Evolutionary conservation across 30 jellyfish, hydroid and myxozoan genomes (phyloP).

Genomic region (Sanderia malayensis): DNA sequence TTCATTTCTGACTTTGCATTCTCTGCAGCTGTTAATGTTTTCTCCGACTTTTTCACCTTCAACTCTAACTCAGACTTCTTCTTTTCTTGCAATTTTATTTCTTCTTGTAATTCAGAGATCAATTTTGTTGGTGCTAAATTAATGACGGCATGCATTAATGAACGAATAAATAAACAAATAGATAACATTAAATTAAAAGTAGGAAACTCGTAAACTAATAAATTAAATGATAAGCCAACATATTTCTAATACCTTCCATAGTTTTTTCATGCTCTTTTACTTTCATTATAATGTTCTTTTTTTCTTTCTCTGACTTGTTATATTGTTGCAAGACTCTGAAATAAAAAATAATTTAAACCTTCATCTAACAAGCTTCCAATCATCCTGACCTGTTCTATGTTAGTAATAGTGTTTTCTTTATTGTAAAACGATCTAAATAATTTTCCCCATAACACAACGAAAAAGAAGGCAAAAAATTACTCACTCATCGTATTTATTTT

Average conservation of each 20-base stretch:
- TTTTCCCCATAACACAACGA: too few relatives aligned
- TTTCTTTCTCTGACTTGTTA: conserved; percentile 39
- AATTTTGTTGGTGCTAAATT: conserved; percentile 24
- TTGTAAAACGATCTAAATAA: too few relatives aligned
- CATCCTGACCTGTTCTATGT: too few relatives aligned
- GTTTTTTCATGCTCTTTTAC: conserved; percentile 24
- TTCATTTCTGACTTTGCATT: conserved; percentile 35
- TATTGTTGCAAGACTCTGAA: conserved; percentile 39
- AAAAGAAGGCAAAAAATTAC: too few relatives aligned
- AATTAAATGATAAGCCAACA: too few relatives aligned
- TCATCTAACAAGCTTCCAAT: too few relatives aligned
- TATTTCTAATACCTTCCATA: conserved; percentile 54
- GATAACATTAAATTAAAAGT: too few relatives aligned
- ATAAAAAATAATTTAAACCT: too few relatives aligned
- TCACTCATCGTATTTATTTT: too few relatives aligned
- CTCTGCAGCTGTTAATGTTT: conserved; percentile 31
- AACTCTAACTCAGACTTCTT: conserved; percentile 22
- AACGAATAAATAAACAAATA: too few relatives aligned
- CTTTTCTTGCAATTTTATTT: conserved; percentile 2
- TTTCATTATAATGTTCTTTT: not conserved
- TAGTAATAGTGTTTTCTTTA: not conserved
- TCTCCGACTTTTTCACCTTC: conserved; percentile 23
- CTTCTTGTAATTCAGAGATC: conserved; percentile 15
- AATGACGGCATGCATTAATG: too few relatives aligned
- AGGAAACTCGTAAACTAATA: too few relatives aligned